A percentile compares a stretch with the other conserved stretches of the same genome.
These are phyloP conservation scores for Eupithecia dodoneata DNA, from an alignment of 2,888 invertebrate genomes.

Conservation along the genomic window DNA sequence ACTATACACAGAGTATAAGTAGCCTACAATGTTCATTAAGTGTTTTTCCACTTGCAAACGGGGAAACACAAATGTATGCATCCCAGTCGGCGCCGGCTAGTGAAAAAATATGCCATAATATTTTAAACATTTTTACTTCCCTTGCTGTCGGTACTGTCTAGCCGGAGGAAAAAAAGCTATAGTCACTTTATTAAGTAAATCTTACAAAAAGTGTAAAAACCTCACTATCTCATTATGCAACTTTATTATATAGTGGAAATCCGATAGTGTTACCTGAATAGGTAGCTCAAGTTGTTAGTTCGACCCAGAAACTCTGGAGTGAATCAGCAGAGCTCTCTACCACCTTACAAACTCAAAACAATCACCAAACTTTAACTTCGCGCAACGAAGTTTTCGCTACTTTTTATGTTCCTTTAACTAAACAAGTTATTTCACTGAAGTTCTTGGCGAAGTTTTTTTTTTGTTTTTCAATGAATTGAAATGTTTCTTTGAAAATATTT, in stretches of 20 bases:
- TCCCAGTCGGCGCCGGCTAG: not conserved
- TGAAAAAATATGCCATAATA: not conserved
- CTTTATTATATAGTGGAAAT: conserved; percentile 20
- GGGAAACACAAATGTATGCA: not conserved
- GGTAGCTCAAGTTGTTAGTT: conserved; percentile 20
- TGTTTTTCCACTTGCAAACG: not conserved
- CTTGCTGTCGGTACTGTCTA: too few relatives aligned
- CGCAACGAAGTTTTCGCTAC: conserved; percentile 27
- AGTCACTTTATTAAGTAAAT: not conserved
- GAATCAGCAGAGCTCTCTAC: conserved; percentile 32
- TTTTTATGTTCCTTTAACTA: conserved; percentile 26
- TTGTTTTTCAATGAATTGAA: not conserved
- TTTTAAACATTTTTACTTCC: not conserved
- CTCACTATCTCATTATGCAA: conserved; percentile 12
- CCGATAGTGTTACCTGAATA: conserved; percentile 26
- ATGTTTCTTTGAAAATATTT: not conserved
- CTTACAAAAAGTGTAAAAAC: conserved; percentile 1
- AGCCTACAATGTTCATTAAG: not conserved
- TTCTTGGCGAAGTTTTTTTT: conserved; percentile 10
- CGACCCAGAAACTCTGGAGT: conserved; percentile 24
- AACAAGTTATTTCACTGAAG: conserved; percentile 19
- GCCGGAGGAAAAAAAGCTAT: not conserved
- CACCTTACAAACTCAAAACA: conserved; percentile 37
- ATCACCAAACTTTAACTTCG: conserved; percentile 31
- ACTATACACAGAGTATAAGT: not conserved